These are phyloP conservation scores for Aphidoletes aphidimyza DNA, from an alignment of 2,888 invertebrate species.

Conservation along the genomic window DNA sequence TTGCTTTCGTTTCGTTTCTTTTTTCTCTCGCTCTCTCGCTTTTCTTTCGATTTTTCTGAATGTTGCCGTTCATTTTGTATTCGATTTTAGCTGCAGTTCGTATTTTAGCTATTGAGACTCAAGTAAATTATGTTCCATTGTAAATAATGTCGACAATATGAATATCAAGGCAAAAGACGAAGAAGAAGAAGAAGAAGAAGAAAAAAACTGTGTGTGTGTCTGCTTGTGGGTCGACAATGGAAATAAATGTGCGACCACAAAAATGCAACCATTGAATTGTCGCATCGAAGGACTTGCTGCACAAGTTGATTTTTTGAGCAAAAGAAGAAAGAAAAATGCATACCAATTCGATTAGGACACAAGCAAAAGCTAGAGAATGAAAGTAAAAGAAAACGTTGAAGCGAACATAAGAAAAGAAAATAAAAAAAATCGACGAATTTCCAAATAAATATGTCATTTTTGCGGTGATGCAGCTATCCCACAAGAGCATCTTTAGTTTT, in stretches of 20 bases:
- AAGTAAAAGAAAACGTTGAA: neutral
- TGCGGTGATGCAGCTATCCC: neutral
- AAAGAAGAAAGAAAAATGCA: neutral
- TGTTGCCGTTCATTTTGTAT: neutral
- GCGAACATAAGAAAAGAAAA: neutral
- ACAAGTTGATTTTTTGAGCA: neutral
- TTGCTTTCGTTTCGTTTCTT: neutral
- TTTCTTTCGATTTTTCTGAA: neutral
- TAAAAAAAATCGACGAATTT: slow-evolving; percentile 22
- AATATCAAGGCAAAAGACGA: slow-evolving; percentile 13
- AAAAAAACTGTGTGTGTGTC: too few relatives aligned
- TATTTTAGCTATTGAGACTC: slow-evolving; percentile 30
- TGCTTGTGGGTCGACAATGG: slow-evolving; percentile 22
- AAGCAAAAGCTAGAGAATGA: neutral
- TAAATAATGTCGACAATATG: slow-evolving; percentile 44
- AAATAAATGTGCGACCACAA: slow-evolving; percentile 49
- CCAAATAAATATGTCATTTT: slow-evolving; percentile 44
- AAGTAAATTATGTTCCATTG: slow-evolving; percentile 41
- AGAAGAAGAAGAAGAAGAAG: too few relatives aligned
- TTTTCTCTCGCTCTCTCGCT: neutral
- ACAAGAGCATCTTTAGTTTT: slow-evolving; percentile 5
- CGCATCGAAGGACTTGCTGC: neutral
- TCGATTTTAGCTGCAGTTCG: neutral
- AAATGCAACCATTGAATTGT: neutral
- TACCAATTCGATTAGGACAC: slow-evolving; percentile 22